phyloP scores from a whole-genome alignment of 2,113 vertebrate species.

The Formicarius rufipectus region DNA sequence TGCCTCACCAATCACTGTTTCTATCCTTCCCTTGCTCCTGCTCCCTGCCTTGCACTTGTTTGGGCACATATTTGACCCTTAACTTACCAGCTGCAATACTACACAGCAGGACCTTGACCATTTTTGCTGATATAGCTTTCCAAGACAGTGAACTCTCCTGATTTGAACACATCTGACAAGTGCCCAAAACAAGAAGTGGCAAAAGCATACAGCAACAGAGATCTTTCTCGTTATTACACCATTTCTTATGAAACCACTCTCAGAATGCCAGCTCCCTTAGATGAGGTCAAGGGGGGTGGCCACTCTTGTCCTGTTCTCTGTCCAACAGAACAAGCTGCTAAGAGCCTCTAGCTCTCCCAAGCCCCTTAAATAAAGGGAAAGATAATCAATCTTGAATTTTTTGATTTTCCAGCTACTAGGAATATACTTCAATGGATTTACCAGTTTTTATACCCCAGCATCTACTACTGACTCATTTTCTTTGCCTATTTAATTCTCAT shows the following conservation, averaged over 20 bases:
- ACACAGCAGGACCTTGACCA: neutral
- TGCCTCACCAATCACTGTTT: neutral
- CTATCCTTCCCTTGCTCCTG: neutral
- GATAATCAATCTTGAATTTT: neutral
- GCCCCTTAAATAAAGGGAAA: neutral
- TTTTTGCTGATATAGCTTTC: neutral
- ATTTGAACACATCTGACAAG: neutral
- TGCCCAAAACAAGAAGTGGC: neutral
- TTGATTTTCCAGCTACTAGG: neutral
- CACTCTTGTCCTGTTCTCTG: neutral
- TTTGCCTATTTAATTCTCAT: neutral
- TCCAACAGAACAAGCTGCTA: neutral
- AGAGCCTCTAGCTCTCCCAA: neutral
- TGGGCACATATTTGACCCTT: neutral
- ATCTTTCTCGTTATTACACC: neutral
- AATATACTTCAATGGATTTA: neutral
- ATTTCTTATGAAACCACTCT: neutral
- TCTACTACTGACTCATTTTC: neutral
- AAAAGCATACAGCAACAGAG: neutral
- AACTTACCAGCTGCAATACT: neutral
- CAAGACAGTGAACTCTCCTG: neutral
- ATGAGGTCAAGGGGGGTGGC: rapidly evolving
- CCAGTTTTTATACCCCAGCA: neutral
- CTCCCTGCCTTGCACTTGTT: neutral
- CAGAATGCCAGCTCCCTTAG: neutral